Evolutionary conservation across 92 coral and sea anemone genomes (phyloP).

Genomic region (Galaxea fascicularis): DNA sequence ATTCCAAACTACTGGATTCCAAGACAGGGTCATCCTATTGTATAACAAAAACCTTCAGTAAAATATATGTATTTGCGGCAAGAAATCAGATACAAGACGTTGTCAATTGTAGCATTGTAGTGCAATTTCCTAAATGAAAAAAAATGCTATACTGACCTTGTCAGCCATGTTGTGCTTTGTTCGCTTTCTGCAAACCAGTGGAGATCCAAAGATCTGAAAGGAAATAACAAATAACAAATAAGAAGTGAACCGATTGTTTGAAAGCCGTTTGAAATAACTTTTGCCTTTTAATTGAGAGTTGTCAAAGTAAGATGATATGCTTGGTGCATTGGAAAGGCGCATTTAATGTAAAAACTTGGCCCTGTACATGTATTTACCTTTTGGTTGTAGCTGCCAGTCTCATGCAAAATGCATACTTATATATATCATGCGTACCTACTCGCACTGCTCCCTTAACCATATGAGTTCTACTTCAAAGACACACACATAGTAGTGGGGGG

Average conservation of each 20-base stretch:
- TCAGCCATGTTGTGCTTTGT: conserved; percentile 11
- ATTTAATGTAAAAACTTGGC: conserved; percentile 17
- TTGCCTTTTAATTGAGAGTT: conserved; percentile 22
- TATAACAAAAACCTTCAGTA: conserved; percentile 9
- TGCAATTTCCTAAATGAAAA: conserved; percentile 16
- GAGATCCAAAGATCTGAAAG: conserved; percentile 22
- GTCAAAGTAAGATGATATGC: conserved; percentile 17
- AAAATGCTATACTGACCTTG: conserved; percentile 23
- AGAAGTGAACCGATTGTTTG: conserved; percentile 18
- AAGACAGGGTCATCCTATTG: conserved; percentile 22
- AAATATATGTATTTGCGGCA: conserved; percentile 22
- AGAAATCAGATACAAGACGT: conserved; percentile 15
- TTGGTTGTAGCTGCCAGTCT: conserved; percentile 22
- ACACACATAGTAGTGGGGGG: not conserved
- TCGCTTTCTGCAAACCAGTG: conserved; percentile 16
- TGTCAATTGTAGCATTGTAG: conserved; percentile 3
- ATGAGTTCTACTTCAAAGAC: conserved; percentile 21
- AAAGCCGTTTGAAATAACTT: conserved; percentile 23
- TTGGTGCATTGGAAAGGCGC: not conserved
- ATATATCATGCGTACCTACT: conserved; percentile 17
- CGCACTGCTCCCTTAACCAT: conserved; percentile 26
- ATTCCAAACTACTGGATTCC: conserved; percentile 24
- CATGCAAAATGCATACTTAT: conserved; percentile 20
- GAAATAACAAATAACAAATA: conserved; percentile 12
- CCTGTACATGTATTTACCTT: conserved; percentile 15